Conservation (phyloP, 2,113 vertebrate species). For the Elgaria multicarinata region DNA sequence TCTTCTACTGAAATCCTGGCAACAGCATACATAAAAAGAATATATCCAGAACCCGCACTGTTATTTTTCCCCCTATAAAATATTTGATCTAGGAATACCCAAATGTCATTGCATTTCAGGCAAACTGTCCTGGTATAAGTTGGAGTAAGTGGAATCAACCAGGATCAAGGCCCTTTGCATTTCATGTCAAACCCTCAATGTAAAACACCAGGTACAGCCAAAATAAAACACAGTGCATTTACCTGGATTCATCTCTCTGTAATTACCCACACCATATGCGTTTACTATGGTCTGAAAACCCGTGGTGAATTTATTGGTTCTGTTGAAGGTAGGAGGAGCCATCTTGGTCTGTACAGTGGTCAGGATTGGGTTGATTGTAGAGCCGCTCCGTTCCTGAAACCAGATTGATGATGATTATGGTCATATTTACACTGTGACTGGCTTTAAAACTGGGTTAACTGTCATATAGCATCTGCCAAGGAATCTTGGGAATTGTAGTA, state of each 20-base stretch:
- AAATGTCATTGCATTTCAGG: neutral
- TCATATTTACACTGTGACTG: neutral
- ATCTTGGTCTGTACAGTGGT: constrained; percentile 90
- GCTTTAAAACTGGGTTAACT: neutral
- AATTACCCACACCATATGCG: constrained; percentile 93
- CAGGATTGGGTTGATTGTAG: constrained; percentile 91
- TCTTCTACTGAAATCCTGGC: neutral
- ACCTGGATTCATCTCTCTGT: constrained; percentile 97
- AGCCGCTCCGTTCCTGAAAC: constrained; percentile 90
- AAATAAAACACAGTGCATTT: neutral
- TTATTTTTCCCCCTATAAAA: neutral
- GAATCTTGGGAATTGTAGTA: neutral
- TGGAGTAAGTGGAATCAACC: neutral
- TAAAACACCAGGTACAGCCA: neutral
- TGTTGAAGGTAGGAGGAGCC: constrained; percentile 95
- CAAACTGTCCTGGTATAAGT: neutral
- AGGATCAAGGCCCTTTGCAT: neutral
- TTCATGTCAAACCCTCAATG: neutral
- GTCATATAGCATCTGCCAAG: neutral
- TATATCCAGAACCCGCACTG: neutral
- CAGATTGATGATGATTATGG: neutral
- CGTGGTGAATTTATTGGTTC: constrained; percentile 96
- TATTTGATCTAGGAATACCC: neutral
- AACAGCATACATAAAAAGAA: neutral
- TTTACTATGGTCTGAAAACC: constrained; percentile 98